Evolutionary conservation across 1,140 invertebrate species (phyloP).

Genomic region (Psilanteris sp.): DNA sequence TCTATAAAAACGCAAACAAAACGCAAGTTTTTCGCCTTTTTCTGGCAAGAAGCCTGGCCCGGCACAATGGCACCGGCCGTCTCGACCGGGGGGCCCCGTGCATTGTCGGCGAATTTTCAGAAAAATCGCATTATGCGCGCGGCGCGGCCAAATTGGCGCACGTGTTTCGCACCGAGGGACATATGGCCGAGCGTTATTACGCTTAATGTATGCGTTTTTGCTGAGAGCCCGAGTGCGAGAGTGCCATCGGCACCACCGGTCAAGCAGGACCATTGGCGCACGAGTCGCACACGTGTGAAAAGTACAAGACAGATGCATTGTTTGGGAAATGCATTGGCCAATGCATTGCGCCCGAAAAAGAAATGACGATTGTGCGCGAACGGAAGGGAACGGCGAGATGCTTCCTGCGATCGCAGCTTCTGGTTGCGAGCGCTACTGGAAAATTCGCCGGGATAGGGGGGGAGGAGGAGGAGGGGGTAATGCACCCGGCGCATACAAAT

Average conservation of each 20-base stretch:
- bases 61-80: no score
- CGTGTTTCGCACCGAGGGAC: conserved; percentile 56
- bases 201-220: conserved; percentile 63
- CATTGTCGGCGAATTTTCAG: conserved; percentile 63
- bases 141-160: conserved; percentile 37
- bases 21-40: conserved; percentile 46
- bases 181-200: conserved; percentile 64
- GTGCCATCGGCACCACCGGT: conserved; percentile 61
- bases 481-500: no score
- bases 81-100: conserved; percentile 16
- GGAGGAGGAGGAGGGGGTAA: no score
- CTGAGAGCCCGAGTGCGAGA: conserved; percentile 65
- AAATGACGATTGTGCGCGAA: conserved; percentile 19
- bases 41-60: no score
- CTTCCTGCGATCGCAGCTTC: conserved; percentile 26
- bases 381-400: conserved; percentile 14
- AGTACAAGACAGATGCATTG: conserved; percentile 49
- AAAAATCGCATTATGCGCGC: conserved; percentile 64
- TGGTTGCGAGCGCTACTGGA: no score
- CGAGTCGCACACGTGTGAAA: conserved; percentile 58
- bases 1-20: conserved; percentile 18
- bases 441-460: no score
- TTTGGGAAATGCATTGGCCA: conserved; percentile 52
- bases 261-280: conserved; percentile 59
- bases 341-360: conserved; percentile 17